Evolutionary conservation across 2,888 invertebrate genomes (phyloP), one percentile per base, ranked within the genome.

Genomic region (Eupithecia inturbata): DNA sequence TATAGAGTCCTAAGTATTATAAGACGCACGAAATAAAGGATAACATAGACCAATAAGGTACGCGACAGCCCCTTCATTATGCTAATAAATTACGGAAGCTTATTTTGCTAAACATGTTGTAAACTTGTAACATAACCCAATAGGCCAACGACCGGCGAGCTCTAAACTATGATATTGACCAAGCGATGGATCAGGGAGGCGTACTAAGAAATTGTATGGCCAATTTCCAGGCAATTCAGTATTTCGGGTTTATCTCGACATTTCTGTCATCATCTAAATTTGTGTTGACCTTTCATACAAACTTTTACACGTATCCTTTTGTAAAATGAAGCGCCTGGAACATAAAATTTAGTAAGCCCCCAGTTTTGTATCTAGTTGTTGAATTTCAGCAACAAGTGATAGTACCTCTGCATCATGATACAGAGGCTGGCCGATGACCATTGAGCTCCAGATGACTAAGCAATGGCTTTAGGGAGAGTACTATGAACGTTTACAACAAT

Each of bases 401-500:
- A 88, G 99, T 53, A 53, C 5, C 45, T 99, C 92, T 99, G 99
- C 97, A 99, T 99, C 96, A 99, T 98, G 85, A 99, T 98, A 88
- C 98, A 99, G 95, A 1, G 99, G 99, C 89, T 26, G 26, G 26
- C 57, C 26, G 57, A 57, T 57, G 57, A 57, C 26, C 26, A 12
- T 14, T 57, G 57, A 53, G 22, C 49, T 22, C 10, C n/a, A n/a
- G 49, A 49, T 22, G 10, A 53, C 22, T 26, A 57, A 14, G 57
- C 5, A 26, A 57, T 57, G n/a, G 26, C 57, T 57, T 53, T 9
- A n/a, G n/a, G 5, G 49, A n/a, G n/a, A 9, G 9, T 49, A 53
- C 49, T 53, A n/a, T 53, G 57, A 57, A 14, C 2, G n/a, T 7
- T 9, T 49, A n/a, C 53, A 53, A 5, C 12, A 53, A 26, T 26